phyloP scores from a whole-genome alignment of 2,888 invertebrate genomes.

The Sipha maydis region DNA sequence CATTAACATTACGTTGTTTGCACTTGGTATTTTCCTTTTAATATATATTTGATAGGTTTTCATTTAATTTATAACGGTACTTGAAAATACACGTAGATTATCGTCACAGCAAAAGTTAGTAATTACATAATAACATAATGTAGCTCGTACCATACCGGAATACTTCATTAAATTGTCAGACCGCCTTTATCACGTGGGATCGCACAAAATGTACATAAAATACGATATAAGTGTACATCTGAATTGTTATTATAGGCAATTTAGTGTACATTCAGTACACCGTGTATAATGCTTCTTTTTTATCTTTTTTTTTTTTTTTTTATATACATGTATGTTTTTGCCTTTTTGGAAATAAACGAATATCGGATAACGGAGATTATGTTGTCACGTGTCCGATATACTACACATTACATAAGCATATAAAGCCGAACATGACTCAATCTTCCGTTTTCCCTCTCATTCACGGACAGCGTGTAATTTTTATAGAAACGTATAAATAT shows the following conservation, averaged over 20 bases:
- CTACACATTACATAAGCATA: background rate
- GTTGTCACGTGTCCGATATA: constrained; percentile 14
- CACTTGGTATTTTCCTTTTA: background rate
- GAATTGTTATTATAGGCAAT: too few relatives aligned
- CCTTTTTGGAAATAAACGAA: constrained; percentile 14
- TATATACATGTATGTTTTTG: background rate
- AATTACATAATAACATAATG: too few relatives aligned
- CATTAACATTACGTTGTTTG: background rate
- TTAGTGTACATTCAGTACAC: too few relatives aligned
- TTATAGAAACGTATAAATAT: background rate
- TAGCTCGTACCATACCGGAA: too few relatives aligned
- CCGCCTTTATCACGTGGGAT: too few relatives aligned
- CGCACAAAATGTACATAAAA: too few relatives aligned
- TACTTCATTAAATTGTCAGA: too few relatives aligned
- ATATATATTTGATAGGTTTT: background rate
- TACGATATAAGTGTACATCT: too few relatives aligned
- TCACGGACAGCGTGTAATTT: background rate
- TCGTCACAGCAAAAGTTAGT: too few relatives aligned
- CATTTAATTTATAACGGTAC: background rate
- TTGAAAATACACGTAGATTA: too few relatives aligned
- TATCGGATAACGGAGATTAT: constrained; percentile 19
- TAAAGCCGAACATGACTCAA: background rate
- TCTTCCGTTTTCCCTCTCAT: constrained; percentile 27
- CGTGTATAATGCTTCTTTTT: background rate
- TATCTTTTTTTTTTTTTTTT: too few relatives aligned